Conservation (phyloP, 2,797 vertebrate species). For the Pseudocheirus occidentalis region DNA sequence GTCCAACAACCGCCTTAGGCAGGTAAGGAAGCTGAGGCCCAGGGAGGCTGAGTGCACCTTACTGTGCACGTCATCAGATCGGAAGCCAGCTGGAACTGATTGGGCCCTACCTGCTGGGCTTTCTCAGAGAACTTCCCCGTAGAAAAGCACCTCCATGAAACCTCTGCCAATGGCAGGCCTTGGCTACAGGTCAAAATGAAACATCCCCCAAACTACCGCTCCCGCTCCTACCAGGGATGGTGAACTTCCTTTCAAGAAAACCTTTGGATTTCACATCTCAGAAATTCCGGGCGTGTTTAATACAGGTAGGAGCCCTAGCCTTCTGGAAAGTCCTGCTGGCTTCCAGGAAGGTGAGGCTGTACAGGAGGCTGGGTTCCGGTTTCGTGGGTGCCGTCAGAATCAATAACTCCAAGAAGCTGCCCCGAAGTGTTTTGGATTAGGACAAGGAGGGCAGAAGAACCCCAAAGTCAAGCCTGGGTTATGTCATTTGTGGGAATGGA, state of each 20-base stretch:
- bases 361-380: slow-evolving; percentile 54
- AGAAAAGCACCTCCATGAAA: slow-evolving; percentile 10
- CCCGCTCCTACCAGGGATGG: neutral
- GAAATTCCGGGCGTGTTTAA: neutral
- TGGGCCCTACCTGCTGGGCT: neutral
- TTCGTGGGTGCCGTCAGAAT: slow-evolving; percentile 52
- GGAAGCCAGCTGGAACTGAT: neutral
- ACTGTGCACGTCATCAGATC: neutral
- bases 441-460: slow-evolving; percentile 42
- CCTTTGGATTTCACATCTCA: neutral
- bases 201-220: slow-evolving; percentile 5
- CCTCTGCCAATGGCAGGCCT: neutral
- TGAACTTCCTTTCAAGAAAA: slow-evolving; percentile 55
- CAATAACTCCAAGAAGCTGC: slow-evolving; percentile 72
- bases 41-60: neutral
- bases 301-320: slow-evolving; percentile 6
- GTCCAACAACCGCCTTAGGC: neutral
- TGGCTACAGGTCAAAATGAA: neutral
- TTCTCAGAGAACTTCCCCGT: neutral
- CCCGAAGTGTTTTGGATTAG: slow-evolving; percentile 38
- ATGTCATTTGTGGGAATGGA: slow-evolving; percentile 46
- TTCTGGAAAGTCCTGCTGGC: slow-evolving; percentile 43
- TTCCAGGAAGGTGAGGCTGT: slow-evolving; percentile 65
- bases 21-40: neutral
- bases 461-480: slow-evolving; percentile 34